Base-by-base conservation (phyloP, 2,113 vertebrate species). In the Menidia beryllina region DNA sequence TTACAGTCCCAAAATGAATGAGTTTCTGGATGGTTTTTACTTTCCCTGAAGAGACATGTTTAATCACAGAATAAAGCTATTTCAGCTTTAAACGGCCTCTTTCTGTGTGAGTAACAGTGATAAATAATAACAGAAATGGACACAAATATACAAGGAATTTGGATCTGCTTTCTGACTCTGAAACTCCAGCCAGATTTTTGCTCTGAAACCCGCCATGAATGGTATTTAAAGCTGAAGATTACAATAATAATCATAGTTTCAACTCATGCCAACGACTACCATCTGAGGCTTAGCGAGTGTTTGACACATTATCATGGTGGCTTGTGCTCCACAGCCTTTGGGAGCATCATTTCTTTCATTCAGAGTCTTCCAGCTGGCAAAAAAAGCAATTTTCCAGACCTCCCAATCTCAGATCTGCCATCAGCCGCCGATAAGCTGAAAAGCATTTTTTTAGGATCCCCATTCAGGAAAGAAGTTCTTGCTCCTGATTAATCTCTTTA, bases 301-400 rank as follows among this genome's bases (percentile, higher is more conserved):
- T 47, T 58, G 66, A 80, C 67, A 73, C 61, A 24, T 72, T 21
- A 56, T 43, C 20, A 39, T 34, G 24, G 23, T 62, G 53, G 79
- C 67, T 60, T 70, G 47, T 63, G 4, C 47, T 0, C 43, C 39
- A 10, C 64, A 0, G 61, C 58, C 26, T 26, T 11, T 43, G 69
- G 24, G 73, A 57, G 65, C 57, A 45, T 54, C 17, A 26, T 60
- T 72, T 69, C 50, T 65, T 81, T 80, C 77, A 79, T 75, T 81
- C 75, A 62, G 20, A 73, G 53, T 70, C 67, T 80, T 88, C 75
- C 75, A 76, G 75, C 64, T 78, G 83, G 84, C 47, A 57, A 30
- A 43, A 89, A 83, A 88, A 79, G 82, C 58, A 56, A 88, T 87
- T 87, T 82, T 85, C 69, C 63, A 80, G 81, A 69, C 72, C 70